Conservation (phyloP, 2,888 invertebrate species). For the Pyrocoelia pectoralis region DNA sequence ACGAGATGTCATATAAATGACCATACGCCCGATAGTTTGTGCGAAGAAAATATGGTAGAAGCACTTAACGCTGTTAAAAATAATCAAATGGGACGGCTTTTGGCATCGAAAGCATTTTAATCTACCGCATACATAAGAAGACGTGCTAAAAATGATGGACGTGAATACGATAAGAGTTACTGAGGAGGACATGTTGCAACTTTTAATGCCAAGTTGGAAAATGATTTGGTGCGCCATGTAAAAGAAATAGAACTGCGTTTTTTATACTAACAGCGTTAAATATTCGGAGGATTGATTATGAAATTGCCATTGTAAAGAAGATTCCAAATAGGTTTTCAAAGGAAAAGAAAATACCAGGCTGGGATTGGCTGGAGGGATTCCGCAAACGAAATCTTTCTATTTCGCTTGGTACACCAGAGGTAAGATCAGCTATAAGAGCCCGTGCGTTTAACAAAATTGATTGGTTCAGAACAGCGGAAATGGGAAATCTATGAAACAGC, state of each 20-base stretch:
- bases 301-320: conserved; percentile 1
- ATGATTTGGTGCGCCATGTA: too few relatives aligned
- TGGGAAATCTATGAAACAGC: background rate
- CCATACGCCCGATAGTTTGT: background rate
- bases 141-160: conserved; percentile 2
- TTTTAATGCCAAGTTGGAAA: background rate
- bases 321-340: background rate
- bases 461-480: too few relatives aligned
- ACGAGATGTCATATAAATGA: background rate
- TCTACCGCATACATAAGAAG: too few relatives aligned
- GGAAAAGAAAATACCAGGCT: background rate
- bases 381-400: background rate
- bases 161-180: background rate
- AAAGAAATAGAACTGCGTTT: background rate
- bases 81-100: background rate
- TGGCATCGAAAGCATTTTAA: conserved; percentile 9
- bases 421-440: background rate
- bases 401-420: conserved; percentile 3
- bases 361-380: too few relatives aligned
- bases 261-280: background rate
- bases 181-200: too few relatives aligned
- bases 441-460: background rate
- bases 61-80: conserved; percentile 6
- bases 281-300: background rate
- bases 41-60: conserved; percentile 5